phyloP scores from a whole-genome alignment of 2,113 vertebrate species.

The Anser cygnoides region DNA sequence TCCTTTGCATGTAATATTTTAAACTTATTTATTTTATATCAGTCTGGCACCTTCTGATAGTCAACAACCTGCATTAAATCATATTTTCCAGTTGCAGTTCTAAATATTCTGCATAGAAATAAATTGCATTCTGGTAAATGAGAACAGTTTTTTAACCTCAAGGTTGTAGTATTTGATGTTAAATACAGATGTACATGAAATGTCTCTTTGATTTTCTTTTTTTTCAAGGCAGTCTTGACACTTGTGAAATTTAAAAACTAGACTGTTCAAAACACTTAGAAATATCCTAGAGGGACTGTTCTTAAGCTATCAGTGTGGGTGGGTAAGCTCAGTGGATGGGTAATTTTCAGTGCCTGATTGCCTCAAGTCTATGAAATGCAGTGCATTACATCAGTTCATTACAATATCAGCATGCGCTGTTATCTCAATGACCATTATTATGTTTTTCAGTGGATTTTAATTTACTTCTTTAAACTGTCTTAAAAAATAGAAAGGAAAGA shows the following conservation, averaged over 20 bases:
- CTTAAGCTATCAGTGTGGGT: background rate
- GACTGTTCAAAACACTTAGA: background rate
- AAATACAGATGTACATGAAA: background rate
- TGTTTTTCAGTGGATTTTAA: conserved; percentile 19
- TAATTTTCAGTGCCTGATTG: conserved; percentile 12
- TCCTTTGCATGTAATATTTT: background rate
- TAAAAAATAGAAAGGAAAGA: background rate
- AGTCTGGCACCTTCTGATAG: background rate
- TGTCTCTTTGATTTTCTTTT: background rate
- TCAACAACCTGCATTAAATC: background rate
- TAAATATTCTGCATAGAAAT: background rate
- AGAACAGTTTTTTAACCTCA: background rate
- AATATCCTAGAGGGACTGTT: background rate
- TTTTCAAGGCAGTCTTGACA: background rate
- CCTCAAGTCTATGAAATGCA: background rate
- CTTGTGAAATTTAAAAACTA: background rate
- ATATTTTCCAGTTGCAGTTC: background rate
- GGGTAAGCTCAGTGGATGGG: background rate
- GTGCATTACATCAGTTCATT: background rate
- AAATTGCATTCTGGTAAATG: background rate
- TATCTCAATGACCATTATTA: conserved; percentile 22
- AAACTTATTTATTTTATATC: background rate
- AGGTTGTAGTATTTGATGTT: background rate
- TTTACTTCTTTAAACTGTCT: conserved; percentile 1
- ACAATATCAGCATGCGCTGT: background rate